Percentiles rank a stretch among this genome's conserved stretches.
These are phyloP conservation scores for Pheosia tremula DNA, from an alignment of 2,888 invertebrate species.

Conservation along the genomic window DNA sequence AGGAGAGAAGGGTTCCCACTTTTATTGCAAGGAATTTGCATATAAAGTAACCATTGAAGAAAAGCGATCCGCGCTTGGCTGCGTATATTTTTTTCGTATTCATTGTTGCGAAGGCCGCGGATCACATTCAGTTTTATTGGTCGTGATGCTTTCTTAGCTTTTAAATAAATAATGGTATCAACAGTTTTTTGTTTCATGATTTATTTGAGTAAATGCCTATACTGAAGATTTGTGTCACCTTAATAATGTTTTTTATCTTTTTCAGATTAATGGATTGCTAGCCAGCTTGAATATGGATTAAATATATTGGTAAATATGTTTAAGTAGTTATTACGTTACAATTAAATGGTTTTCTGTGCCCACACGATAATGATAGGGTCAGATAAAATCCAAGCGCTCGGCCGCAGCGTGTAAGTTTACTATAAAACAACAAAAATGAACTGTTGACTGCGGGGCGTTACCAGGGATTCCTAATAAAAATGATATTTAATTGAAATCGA, in stretches of 20 bases:
- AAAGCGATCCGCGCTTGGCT: slow-evolving; percentile 80
- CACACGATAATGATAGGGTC: slow-evolving; percentile 46
- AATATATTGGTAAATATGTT: slow-evolving; percentile 55
- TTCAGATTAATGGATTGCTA: slow-evolving; percentile 65
- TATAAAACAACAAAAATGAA: slow-evolving; percentile 58
- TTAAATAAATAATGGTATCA: slow-evolving; percentile 80
- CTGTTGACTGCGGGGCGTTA: slow-evolving; percentile 69
- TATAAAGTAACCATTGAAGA: slow-evolving; percentile 85
- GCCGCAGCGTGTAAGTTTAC: slow-evolving; percentile 48
- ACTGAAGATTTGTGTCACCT: slow-evolving; percentile 40
- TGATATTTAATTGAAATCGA: slow-evolving; percentile 82
- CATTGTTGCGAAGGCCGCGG: slow-evolving; percentile 78
- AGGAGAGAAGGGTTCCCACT: slow-evolving; percentile 81
- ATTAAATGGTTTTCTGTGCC: slow-evolving; percentile 16
- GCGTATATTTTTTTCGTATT: slow-evolving; percentile 75
- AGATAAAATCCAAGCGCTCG: slow-evolving; percentile 48
- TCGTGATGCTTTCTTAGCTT: slow-evolving; percentile 74
- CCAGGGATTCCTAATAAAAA: slow-evolving; percentile 79
- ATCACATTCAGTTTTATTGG: slow-evolving; percentile 73
- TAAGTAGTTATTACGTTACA: slow-evolving; percentile 20
- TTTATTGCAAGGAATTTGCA: slow-evolving; percentile 83
- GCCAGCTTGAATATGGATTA: slow-evolving; percentile 53
- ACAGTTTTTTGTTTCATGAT: slow-evolving; percentile 64
- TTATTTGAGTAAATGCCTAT: slow-evolving; percentile 62
- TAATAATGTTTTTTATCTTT: slow-evolving; percentile 45